Evolutionary conservation across 2,797 vertebrate genomes (phyloP), one percentile per base, ranked within the genome.

Genomic region (Pangasius mekongensis): DNA sequence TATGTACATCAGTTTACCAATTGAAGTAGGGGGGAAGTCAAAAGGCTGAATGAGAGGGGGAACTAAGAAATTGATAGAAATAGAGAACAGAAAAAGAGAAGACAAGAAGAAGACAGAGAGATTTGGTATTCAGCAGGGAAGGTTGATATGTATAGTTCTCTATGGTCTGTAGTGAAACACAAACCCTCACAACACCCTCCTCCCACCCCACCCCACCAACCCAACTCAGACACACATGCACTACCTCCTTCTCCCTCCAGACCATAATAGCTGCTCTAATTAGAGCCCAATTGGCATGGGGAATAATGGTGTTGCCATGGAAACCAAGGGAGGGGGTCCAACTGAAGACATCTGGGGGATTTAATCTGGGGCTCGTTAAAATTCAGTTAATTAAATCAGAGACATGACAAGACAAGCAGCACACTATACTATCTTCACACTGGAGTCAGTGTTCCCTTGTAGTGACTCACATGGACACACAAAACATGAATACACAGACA

Each of bases 21-120:
- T 99, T 93, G 98, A 99, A 87, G 98, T 99, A 0, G 98, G 98
- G 0, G 98, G 98, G 93, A 99, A 99, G 96, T 99, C 98, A 47
- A 99, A 99, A 69, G 98, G 98, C 94, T 99, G 98, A 95, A 99
- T 99, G 91, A 99, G 96, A 0, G 98, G 98, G 76, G 98, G 98
- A 86, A 99, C 98, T 99, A 94, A 83, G 14, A 86, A 39, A 82
- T 82, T 43, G 56, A 43, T 80, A 78, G 78, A 39, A 58, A 80
- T 71, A 20, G 58, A 84, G 93, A 94, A 90, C 89, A 88, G 89
- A 92, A 90, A 92, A 92, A 93, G 83, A 94, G 93, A 77, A 73
- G 74, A 86, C 3, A 43, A 36, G n/a, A 58, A 62, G 66, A 77
- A 89, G 67, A 88, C 83, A 87, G 85, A 39, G 30, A 67, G 36